phyloP scores from a whole-genome alignment of 2,888 invertebrate genomes.

The Vandiemenella viatica region DNA sequence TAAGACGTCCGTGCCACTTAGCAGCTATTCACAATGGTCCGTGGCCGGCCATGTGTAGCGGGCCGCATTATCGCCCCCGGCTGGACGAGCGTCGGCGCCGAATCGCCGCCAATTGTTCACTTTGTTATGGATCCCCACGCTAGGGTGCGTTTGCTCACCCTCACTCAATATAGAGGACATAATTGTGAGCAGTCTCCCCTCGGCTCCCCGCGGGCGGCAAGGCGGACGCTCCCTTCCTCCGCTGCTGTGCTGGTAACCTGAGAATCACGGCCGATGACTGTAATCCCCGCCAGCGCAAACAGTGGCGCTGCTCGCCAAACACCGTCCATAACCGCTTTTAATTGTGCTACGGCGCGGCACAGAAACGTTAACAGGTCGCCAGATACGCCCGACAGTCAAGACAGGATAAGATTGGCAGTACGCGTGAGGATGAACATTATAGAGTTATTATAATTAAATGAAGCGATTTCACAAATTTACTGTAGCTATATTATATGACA shows the following conservation, averaged over 20 bases:
- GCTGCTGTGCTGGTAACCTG: slow-evolving; percentile 2
- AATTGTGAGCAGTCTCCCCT: background rate
- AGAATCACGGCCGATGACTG: slow-evolving; percentile 9
- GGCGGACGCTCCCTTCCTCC: background rate
- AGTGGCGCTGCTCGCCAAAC: background rate
- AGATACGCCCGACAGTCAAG: too few relatives aligned
- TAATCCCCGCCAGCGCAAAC: slow-evolving; percentile 4
- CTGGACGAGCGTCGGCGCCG: background rate
- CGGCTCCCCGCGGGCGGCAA: background rate
- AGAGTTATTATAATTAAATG: background rate
- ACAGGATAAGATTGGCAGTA: too few relatives aligned
- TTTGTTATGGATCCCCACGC: slow-evolving; percentile 9
- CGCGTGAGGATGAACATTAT: background rate
- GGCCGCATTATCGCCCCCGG: background rate
- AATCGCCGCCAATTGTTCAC: slow-evolving; percentile 11
- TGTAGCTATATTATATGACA: too few relatives aligned
- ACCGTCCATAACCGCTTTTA: slow-evolving; percentile 3
- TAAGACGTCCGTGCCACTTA: too few relatives aligned
- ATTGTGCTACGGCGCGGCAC: background rate
- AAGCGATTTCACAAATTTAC: too few relatives aligned
- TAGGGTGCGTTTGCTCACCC: slow-evolving; percentile 1
- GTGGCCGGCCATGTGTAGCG: background rate
- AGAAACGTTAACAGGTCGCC: too few relatives aligned
- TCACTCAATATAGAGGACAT: background rate
- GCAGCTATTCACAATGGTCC: too few relatives aligned